Base-by-base conservation (phyloP, 1,140 invertebrate genomes). In the Trichomalopsis sarcophagae region DNA sequence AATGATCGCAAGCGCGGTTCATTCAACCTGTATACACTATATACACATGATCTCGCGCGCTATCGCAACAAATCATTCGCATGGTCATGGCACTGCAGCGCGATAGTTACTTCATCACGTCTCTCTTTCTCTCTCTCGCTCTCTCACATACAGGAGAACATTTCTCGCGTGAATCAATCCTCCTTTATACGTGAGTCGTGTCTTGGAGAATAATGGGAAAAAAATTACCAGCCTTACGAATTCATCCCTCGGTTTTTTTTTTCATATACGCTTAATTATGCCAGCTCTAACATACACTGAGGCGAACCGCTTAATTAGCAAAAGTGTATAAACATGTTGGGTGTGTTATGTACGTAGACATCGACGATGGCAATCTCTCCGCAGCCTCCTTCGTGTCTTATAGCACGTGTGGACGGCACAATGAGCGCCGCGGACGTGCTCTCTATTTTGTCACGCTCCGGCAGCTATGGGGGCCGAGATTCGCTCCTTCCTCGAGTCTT, bases 381-480 rank as follows among this genome's bases (percentile, higher is more conserved):
- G 47, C 14, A 50, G 47, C 23, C 21, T 68, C 66, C 66, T 62
- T 11, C 13, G 55, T 62, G 55, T 17, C 55, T 40, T 40, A 40
- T 40, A 40, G 9, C 10, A 44, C 40, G 10, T 10, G 40, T 66
- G 62, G 78, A 21, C n/a, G 14, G 23, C n/a, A 81, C 78, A 66
- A 66, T 69, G 66, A 81, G 36, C 62, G 47, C 55, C 36, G 14
- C 23, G 36, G 6, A 27, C 17, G 73, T 33, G 88, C 89, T 92
- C 89, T 91, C 89, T 89, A 90, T 90, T 90, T 88, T 90, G 90
- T 92, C 91, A 90, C 91, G 91, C 91, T 86, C 91, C 88, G 89
- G 82, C 87, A 90, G 90, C 86, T 89, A 92, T 91, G 88, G 89
- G 88, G 92, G 89, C 89, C 91, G 89, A 87, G 86, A 81, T 74